These are phyloP conservation scores for Phrynocephalus guinanensis DNA, from an alignment of 2,797 vertebrate species.

Conservation along the genomic window DNA sequence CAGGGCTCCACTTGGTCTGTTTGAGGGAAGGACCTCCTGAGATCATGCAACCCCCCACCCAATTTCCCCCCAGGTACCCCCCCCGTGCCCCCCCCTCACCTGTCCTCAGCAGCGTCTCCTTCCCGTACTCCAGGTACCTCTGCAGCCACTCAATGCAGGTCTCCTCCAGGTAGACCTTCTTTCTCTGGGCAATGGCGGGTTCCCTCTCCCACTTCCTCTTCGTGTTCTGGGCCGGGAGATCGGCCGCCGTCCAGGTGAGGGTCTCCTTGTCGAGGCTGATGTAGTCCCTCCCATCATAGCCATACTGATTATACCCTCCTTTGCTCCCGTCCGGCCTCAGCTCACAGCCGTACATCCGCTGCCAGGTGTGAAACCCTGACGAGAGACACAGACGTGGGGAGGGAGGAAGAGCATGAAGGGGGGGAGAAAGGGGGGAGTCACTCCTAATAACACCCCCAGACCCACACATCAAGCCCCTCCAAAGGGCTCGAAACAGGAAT, in stretches of 20 bases:
- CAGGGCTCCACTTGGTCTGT: too few relatives aligned
- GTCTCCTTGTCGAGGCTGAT: not conserved
- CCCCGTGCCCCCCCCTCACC: not conserved
- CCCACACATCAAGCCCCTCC: too few relatives aligned
- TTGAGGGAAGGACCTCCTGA: too few relatives aligned
- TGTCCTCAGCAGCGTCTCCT: not conserved
- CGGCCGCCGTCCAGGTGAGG: not conserved
- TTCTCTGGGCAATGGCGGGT: fast-evolving
- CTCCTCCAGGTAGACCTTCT: not conserved
- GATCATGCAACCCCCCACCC: too few relatives aligned
- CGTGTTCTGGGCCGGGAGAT: not conserved
- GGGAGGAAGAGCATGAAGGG: not conserved
- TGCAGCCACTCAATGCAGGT: not conserved
- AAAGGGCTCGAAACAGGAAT: too few relatives aligned
- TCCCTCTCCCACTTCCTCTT: not conserved
- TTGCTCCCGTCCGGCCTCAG: not conserved
- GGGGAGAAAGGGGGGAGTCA: too few relatives aligned
- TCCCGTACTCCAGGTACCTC: not conserved
- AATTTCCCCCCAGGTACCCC: too few relatives aligned
- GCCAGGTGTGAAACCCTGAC: slow-evolving; percentile 21
- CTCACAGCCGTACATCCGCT: slow-evolving; percentile 1
- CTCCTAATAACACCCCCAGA: not conserved
- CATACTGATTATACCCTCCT: not conserved
- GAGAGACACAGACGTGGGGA: too few relatives aligned
- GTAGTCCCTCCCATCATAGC: not conserved